Percentiles rank a stretch among this genome's conserved stretches.
Conservation (phyloP, 2,888 invertebrate species). For the Saturnia japonica region DNA sequence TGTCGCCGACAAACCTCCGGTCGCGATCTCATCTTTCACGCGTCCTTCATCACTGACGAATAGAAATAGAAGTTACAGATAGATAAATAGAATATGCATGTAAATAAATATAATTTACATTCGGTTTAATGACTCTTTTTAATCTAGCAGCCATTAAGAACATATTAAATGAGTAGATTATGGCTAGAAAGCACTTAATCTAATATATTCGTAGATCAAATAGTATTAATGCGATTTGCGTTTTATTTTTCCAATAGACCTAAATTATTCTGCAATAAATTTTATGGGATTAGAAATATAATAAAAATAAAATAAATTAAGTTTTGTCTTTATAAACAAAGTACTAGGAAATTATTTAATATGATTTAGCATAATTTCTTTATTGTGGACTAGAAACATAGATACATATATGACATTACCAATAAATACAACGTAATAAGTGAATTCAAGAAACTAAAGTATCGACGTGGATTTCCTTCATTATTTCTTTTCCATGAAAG, state of each 20-base stretch:
- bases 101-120: not conserved
- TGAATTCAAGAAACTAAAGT: not conserved
- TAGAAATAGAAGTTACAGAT: conserved; percentile 19
- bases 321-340: too few relatives aligned
- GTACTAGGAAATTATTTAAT: too few relatives aligned
- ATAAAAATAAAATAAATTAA: not conserved
- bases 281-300: not conserved
- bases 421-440: not conserved
- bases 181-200: not conserved
- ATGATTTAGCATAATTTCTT: too few relatives aligned
- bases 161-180: not conserved
- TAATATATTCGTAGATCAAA: not conserved
- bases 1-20: conserved; percentile 53
- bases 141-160: not conserved
- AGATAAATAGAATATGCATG: not conserved
- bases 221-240: conserved; percentile 41
- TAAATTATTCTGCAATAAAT: conserved; percentile 46
- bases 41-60: conserved; percentile 59
- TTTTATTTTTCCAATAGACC: conserved; percentile 55
- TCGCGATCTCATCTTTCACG: conserved; percentile 66
- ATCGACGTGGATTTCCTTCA: not conserved
- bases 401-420: too few relatives aligned
- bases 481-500: not conserved
- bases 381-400: too few relatives aligned
- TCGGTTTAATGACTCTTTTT: not conserved